These are phyloP conservation scores for Rhynchopsitta pachyrhyncha DNA, from an alignment of 2,113 vertebrate species.

Conservation along the genomic window DNA sequence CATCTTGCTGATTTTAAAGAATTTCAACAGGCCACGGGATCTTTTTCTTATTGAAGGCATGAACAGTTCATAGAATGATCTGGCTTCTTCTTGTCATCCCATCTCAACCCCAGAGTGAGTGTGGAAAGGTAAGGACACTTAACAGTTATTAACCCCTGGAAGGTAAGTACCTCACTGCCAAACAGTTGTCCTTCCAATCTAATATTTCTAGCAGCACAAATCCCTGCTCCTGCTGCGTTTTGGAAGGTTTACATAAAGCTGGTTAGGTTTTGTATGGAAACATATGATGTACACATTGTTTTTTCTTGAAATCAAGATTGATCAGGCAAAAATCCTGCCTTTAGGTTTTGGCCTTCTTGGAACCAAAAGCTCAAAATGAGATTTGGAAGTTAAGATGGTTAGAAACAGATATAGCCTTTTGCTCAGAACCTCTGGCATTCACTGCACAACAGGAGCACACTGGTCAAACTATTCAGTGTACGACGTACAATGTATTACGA, in stretches of 20 bases:
- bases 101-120: neutral
- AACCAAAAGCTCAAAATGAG: neutral
- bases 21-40: neutral
- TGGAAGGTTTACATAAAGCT: neutral
- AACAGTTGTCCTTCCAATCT: neutral
- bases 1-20: neutral
- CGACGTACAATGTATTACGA: neutral
- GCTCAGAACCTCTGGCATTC: neutral
- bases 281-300: neutral
- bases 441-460: neutral
- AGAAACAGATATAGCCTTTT: neutral
- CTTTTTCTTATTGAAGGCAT: neutral
- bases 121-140: neutral
- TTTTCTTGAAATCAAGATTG: neutral
- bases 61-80: neutral
- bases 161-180: neutral
- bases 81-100: neutral
- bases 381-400: neutral
- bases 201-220: neutral
- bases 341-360: neutral
- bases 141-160: neutral
- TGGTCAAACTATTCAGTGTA: neutral
- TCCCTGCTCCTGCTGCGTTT: neutral
- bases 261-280: neutral
- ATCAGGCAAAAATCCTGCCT: neutral